phyloP scores from a whole-genome alignment of 2,888 invertebrate species.

The Hirtodrosophila trivittata region DNA sequence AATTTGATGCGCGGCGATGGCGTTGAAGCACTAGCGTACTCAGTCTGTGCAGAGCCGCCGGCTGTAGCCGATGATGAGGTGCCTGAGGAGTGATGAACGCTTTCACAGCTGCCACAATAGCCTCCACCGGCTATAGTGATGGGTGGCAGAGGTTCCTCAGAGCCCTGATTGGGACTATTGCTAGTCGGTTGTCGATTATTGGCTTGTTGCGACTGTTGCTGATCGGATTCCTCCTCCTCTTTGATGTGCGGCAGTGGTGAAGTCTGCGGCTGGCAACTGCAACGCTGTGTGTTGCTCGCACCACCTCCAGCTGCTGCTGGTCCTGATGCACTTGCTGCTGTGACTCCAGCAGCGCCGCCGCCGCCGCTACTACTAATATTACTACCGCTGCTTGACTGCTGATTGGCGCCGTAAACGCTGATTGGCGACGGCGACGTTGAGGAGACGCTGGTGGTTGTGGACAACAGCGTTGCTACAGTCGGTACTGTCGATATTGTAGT shows the following conservation, averaged over 20 bases:
- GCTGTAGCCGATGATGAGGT: conserved; percentile 66
- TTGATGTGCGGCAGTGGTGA: conserved; percentile 92
- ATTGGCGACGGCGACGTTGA: conserved; percentile 61
- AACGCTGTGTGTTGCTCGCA: conserved; percentile 63
- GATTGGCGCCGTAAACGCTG: conserved; percentile 36
- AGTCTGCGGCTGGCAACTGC: conserved; percentile 86
- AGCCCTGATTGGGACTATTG: conserved; percentile 22
- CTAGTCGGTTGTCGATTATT: conserved; percentile 22
- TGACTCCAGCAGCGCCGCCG: conserved; percentile 80
- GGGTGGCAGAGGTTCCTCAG: conserved; percentile 45
- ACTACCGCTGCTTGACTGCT: conserved; percentile 39
- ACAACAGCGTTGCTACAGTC: conserved; percentile 29
- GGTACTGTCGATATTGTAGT: too few species aligned
- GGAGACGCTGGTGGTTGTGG: conserved; percentile 46
- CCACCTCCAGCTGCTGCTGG: conserved; percentile 20
- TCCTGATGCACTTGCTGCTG: conserved; percentile 20
- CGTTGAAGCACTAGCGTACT: conserved; percentile 72
- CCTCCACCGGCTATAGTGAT: conserved; percentile 53
- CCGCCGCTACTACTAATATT: conserved; percentile 17
- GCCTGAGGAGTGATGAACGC: conserved; percentile 74
- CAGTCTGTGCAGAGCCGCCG: conserved; percentile 25
- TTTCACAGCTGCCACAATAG: conserved; percentile 81
- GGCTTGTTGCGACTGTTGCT: conserved; percentile 61
- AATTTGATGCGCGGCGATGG: conserved; percentile 83
- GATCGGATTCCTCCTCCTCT: conserved; percentile 89